A percentile compares a stretch with the other conserved stretches of the same genome.
phyloP scores from a whole-genome alignment of 2,797 vertebrate species.

The Cyclura pinguis region DNA sequence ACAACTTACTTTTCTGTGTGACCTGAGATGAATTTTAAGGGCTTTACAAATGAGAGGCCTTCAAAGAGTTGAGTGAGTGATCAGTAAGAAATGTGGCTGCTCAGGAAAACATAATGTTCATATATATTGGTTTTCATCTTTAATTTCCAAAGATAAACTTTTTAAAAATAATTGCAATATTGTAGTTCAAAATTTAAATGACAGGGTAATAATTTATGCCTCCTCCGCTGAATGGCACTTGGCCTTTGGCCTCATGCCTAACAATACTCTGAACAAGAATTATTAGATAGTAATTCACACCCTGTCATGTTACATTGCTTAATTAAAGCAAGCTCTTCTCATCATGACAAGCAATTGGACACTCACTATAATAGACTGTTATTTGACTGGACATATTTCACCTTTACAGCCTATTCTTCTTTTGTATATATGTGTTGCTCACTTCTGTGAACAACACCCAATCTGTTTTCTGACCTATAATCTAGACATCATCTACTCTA shows the following conservation, averaged over 20 bases:
- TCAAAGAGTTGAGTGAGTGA: constrained; percentile 47
- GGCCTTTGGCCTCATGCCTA: constrained; percentile 79
- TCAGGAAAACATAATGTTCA: not conserved
- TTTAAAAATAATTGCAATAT: constrained; percentile 42
- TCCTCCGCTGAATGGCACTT: constrained; percentile 58
- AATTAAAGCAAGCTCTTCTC: constrained; percentile 80
- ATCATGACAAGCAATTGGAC: constrained; percentile 79
- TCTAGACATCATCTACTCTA: not conserved
- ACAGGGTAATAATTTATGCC: constrained; percentile 67
- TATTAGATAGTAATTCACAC: constrained; percentile 79
- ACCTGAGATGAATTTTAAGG: constrained; percentile 71
- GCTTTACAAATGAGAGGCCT: constrained; percentile 53
- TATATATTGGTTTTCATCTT: constrained; percentile 15
- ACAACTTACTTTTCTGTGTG: constrained; percentile 63
- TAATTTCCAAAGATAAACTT: constrained; percentile 52
- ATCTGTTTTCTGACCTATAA: constrained; percentile 9
- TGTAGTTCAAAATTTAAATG: constrained; percentile 63
- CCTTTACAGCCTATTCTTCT: constrained; percentile 65
- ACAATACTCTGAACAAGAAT: constrained; percentile 78
- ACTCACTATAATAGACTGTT: constrained; percentile 79
- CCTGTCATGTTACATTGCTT: constrained; percentile 78
- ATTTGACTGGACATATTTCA: constrained; percentile 72
- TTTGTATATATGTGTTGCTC: constrained; percentile 45
- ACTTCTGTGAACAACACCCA: constrained; percentile 54
- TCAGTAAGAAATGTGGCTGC: not conserved